A percentile compares a stretch with the other conserved stretches of the same genome.
Evolutionary conservation across 2,113 vertebrate genomes (phyloP).

Genomic region (Amazona vittata): DNA sequence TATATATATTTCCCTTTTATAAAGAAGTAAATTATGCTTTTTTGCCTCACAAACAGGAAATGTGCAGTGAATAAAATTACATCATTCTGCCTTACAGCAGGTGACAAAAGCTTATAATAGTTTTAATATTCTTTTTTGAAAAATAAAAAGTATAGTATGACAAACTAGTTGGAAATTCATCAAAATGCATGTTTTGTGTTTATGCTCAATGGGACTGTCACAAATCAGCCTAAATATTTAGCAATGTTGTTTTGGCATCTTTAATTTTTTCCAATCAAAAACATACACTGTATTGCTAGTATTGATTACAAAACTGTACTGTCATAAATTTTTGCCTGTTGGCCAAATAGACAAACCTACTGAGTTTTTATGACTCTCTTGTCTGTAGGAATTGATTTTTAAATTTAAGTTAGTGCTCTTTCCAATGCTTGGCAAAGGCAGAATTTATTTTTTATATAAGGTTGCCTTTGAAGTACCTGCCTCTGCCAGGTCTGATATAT

Average conservation of each 20-base stretch:
- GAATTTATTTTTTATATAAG: conserved; percentile 65
- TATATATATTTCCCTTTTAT: conserved; percentile 79
- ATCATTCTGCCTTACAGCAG: conserved; percentile 77
- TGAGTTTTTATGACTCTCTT: conserved; percentile 52
- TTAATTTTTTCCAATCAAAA: conserved; percentile 64
- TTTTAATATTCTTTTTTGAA: conserved; percentile 74
- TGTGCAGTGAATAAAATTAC: conserved; percentile 77
- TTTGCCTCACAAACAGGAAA: conserved; percentile 77
- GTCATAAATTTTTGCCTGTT: conserved; percentile 63
- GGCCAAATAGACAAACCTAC: conserved; percentile 30
- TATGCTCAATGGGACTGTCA: conserved; percentile 62
- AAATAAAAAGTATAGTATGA: conserved; percentile 61
- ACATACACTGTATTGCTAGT: conserved; percentile 57
- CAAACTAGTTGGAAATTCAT: conserved; percentile 65
- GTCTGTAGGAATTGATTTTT: conserved; percentile 58
- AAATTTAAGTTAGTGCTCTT: conserved; percentile 53
- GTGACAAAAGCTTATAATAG: conserved; percentile 74
- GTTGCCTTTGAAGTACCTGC: conserved; percentile 69
- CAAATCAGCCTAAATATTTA: conserved; percentile 53
- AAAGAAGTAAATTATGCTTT: conserved; percentile 77
- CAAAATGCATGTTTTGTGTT: conserved; percentile 72
- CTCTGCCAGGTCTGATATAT: conserved; percentile 68
- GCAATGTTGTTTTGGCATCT: conserved; percentile 59
- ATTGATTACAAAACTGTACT: conserved; percentile 57
- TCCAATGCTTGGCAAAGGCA: conserved; percentile 51